Evolutionary conservation across 2,888 invertebrate species (phyloP), one percentile per base, ranked within the genome.

Genomic region (Melikaiella ostensackeni): DNA sequence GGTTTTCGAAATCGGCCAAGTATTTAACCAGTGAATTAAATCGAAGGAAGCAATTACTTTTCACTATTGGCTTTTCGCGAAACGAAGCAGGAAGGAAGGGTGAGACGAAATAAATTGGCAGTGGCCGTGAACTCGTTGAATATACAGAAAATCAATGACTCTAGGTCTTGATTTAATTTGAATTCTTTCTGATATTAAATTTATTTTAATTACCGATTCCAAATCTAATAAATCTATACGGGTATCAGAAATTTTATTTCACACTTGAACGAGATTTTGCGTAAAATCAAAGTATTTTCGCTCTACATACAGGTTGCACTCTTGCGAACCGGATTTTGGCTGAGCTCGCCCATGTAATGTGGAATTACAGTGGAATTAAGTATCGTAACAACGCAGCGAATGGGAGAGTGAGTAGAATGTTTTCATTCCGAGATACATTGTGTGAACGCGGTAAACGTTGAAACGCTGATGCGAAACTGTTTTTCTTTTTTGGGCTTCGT

Each of bases 391-490:
- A 21, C 42, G 27, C 11, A 66, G 27, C 46, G 9, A 66, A 46
- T 46, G 66, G 19, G 38, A 55, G 19, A 70, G 50, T 70, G 77
- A 73, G 61, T 63, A 77, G 80, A 83, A 84, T 85, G 86, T 86
- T 87, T 87, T 85, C 84, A 86, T 85, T 86, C 83, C 83, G 77
- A 82, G 79, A 82, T 81, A 81, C 80, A 84, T 85, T 86, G 86
- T 86, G 79, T 75, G 79, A 77, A 70, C 80, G 78, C 81, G 80
- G 80, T 82, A 86, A 87, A 85, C 85, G 84, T 81, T 85, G 84
- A 84, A 87, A 85, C 81, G 87, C 87, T 86, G 87, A 87, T 86
- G 85, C 84, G 83, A 84, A 85, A 86, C 85, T 84, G 84, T 81
- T 85, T 86, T 85, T 85, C 80, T 77, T 79, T 86, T 86, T 87